Percentiles rank a stretch among this genome's conserved stretches.
These are phyloP conservation scores for Phoeniculus purpureus DNA, from an alignment of 2,797 vertebrate species.

Conservation along the genomic window DNA sequence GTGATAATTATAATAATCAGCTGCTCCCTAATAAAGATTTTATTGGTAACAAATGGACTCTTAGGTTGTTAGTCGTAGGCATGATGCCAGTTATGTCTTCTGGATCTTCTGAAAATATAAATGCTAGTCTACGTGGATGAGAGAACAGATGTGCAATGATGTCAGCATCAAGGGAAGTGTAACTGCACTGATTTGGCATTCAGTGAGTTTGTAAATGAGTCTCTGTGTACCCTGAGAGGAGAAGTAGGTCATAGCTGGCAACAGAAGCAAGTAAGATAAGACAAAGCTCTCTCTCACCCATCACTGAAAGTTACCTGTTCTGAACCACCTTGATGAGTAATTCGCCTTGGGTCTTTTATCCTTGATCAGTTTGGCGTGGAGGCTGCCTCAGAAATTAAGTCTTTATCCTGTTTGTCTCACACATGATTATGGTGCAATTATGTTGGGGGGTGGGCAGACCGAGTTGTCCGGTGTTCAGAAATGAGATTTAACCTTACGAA, in stretches of 20 bases:
- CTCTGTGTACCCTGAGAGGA: slow-evolving; percentile 27
- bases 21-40: neutral
- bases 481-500: neutral
- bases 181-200: slow-evolving; percentile 46
- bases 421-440: neutral
- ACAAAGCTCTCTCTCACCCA: neutral
- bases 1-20: slow-evolving; percentile 10
- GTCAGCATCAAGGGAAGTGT: slow-evolving; percentile 51
- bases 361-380: neutral
- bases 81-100: slow-evolving; percentile 18
- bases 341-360: slow-evolving; percentile 18
- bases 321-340: slow-evolving; percentile 37
- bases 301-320: slow-evolving; percentile 5
- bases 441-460: neutral
- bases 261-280: slow-evolving; percentile 39
- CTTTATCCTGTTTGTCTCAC: neutral
- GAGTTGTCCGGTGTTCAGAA: neutral
- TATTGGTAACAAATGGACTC: slow-evolving; percentile 42
- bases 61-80: too few relatives aligned
- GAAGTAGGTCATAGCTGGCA: slow-evolving; percentile 55
- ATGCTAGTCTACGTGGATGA: slow-evolving; percentile 40
- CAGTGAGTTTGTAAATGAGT: slow-evolving; percentile 53
- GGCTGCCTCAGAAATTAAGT: slow-evolving; percentile 20
- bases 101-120: slow-evolving; percentile 40
- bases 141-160: slow-evolving; percentile 54